These are phyloP conservation scores for Ceraclea dissimilis DNA, from an alignment of 2,888 invertebrate genomes.

Conservation along the genomic window DNA sequence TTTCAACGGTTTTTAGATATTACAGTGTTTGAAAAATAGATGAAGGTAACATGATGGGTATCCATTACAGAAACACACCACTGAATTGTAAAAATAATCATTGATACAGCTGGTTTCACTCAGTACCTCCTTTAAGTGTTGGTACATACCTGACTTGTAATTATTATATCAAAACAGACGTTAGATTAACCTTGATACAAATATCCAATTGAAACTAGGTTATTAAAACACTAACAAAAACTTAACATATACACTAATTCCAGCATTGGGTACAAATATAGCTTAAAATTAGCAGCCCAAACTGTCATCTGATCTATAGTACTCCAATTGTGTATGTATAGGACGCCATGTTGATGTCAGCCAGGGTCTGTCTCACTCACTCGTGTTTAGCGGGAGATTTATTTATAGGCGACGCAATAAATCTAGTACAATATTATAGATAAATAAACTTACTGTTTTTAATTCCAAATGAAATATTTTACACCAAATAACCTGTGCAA, in stretches of 20 bases:
- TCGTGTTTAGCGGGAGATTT: neutral
- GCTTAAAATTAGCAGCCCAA: neutral
- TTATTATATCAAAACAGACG: neutral
- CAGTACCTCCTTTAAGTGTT: neutral
- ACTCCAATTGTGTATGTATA: slow-evolving; percentile 30
- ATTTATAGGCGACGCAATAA: neutral
- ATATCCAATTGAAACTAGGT: neutral
- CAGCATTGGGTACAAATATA: too few species aligned
- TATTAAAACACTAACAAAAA: too few species aligned
- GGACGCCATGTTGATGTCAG: slow-evolving; percentile 44
- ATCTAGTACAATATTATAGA: neutral
- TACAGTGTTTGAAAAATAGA: too few species aligned
- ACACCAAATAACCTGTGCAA: slow-evolving; percentile 55
- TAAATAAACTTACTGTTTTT: slow-evolving; percentile 33
- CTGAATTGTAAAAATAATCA: neutral
- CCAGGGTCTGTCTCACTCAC: slow-evolving; percentile 2
- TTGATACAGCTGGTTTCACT: slow-evolving; percentile 1
- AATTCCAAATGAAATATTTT: slow-evolving; percentile 42
- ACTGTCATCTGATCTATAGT: neutral
- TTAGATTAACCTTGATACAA: neutral
- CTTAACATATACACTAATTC: too few species aligned
- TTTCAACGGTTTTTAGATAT: too few species aligned
- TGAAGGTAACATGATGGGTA: too few species aligned
- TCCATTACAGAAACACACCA: too few species aligned
- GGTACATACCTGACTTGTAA: neutral